These are phyloP conservation scores for Simalia tracyae DNA, from an alignment of 2,797 vertebrate species.

Conservation along the genomic window DNA sequence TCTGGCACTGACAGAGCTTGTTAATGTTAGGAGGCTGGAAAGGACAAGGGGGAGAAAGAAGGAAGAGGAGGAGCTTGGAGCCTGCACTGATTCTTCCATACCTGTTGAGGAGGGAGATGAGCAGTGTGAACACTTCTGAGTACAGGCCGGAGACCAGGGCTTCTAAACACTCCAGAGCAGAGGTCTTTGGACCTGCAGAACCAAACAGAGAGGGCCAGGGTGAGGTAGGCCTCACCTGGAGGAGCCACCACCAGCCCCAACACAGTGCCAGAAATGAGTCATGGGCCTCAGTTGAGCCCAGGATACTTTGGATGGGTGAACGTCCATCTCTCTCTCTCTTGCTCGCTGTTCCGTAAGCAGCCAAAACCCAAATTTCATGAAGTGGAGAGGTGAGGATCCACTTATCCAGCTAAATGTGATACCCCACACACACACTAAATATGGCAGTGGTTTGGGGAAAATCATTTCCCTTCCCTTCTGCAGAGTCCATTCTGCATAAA, in stretches of 20 bases:
- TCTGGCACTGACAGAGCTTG: neutral
- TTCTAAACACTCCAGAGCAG: slow-evolving; percentile 92
- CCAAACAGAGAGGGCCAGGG: neutral
- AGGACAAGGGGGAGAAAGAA: accelerated
- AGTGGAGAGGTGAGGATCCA: no score
- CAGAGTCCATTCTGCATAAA: no score
- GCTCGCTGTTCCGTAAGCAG: neutral
- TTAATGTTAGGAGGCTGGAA: neutral
- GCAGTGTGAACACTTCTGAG: slow-evolving; percentile 89
- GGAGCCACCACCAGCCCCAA: accelerated
- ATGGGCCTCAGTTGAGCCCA: neutral
- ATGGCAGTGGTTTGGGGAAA: neutral
- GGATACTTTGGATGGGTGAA: neutral
- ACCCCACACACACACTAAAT: neutral
- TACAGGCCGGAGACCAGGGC: slow-evolving; percentile 92
- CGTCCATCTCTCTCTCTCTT: neutral
- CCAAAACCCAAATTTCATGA: neutral
- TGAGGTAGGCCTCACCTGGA: neutral
- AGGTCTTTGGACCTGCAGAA: slow-evolving; percentile 83
- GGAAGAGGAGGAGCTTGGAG: neutral
- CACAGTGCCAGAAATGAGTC: neutral
- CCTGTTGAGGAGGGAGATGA: slow-evolving; percentile 84
- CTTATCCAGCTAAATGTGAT: neutral
- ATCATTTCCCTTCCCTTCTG: no score
- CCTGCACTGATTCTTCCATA: slow-evolving; percentile 21